phyloP scores from a whole-genome alignment of 2,113 vertebrate species.

The Pipa parva region DNA sequence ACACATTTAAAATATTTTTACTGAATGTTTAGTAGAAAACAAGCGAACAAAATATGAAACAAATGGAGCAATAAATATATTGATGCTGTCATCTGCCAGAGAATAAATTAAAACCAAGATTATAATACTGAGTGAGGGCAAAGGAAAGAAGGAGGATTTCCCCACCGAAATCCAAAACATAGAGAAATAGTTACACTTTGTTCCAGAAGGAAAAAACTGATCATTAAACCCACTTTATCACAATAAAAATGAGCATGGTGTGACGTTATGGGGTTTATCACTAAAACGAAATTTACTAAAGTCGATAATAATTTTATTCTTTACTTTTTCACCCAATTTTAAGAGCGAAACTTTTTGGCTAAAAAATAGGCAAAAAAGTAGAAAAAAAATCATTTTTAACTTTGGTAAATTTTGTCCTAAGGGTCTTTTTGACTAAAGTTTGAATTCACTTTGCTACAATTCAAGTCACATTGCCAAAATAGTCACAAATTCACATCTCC shows the following conservation, averaged over 20 bases:
- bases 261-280: no score
- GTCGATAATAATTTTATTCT: no score
- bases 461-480: no score
- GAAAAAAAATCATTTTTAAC: no score
- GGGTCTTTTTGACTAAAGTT: no score
- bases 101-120: neutral
- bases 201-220: neutral
- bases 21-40: neutral
- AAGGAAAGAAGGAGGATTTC: neutral
- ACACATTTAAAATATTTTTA: neutral
- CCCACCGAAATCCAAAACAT: neutral
- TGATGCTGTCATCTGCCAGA: neutral
- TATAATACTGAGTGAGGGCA: neutral
- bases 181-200: neutral
- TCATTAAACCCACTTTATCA: conserved; percentile 17
- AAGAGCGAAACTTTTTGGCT: no score
- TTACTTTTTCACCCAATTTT: no score
- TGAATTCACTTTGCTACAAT: no score
- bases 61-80: neutral
- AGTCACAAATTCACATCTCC: no score
- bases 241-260: conserved; percentile 8
- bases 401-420: no score
- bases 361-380: no score
- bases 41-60: neutral
- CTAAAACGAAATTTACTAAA: no score